Evolutionary conservation across 1,140 invertebrate species (phyloP), one percentile per base, ranked within the genome.

Genomic region (Drosophila nigromelanica): DNA sequence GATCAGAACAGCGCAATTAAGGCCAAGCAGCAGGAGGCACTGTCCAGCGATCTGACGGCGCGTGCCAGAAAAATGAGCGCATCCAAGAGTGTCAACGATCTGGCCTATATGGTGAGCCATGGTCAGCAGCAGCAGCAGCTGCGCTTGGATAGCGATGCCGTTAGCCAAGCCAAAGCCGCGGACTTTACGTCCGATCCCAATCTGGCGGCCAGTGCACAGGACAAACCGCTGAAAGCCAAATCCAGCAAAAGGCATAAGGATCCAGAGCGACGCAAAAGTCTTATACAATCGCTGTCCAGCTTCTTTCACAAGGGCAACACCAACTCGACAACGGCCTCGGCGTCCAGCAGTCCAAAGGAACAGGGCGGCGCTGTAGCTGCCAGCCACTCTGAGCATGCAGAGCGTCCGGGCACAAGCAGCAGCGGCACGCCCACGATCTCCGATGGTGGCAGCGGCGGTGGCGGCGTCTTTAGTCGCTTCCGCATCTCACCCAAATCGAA

Each of bases 281-380:
- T 97, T 42, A 97, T 97, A 73, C 96, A 97, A 92, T 95, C 96
- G 48, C 95, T 97, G 45, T 95, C 96, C 3, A 96, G 95, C 90
- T 96, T 97, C 85, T 96, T 97, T 78, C 93, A 94, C 45, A 95
- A 95, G 76, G 94, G 80, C 24, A 73, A 24, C 52, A 58, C 12
- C 48, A 73, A 43, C 18, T 55, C 71, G 6, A 37, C 75, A 27
- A 47, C 78, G 4, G 35, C 48, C n/a, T 67, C 78, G 12, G 48
- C 78, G n/a, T 24, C 64, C 52, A 71, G 52, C 33, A 78, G 71
- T 76, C 15, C 79, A 40, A 87, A 89, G 55, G 82, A 89, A 30
- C 68, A 68, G 60, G 90, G 80, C 30, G 40, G 43, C 55, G 30
- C 71, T 66, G 62, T 69, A 30, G 75, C 71, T 78, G 74, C 76